phyloP scores from a whole-genome alignment of 2,888 invertebrate species.

The Amiota mariae region DNA sequence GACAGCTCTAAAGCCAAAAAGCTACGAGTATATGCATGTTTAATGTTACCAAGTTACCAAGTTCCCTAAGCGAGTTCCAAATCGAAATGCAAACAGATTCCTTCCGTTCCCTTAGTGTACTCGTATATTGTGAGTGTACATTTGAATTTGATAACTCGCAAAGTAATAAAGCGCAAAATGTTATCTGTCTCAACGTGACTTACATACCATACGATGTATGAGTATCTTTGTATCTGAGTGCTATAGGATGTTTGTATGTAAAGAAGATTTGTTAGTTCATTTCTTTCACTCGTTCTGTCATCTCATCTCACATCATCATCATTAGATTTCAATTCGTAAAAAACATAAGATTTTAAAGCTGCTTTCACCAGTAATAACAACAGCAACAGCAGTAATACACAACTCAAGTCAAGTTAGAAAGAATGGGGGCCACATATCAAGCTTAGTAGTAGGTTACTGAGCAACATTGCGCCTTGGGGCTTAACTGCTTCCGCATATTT shows the following conservation, averaged over 20 bases:
- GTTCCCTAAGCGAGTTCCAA: not conserved
- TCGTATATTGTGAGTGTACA: not conserved
- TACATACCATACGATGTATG: slow-evolving; percentile 40
- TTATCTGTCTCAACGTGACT: slow-evolving; percentile 59
- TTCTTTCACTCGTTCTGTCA: not conserved
- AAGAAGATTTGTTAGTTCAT: not conserved
- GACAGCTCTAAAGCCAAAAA: not conserved
- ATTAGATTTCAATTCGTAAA: not conserved
- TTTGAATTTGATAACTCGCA: slow-evolving; percentile 49
- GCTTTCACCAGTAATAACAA: slow-evolving; percentile 47
- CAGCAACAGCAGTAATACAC: not conserved
- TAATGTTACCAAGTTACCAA: slow-evolving; percentile 13
- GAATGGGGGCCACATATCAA: not conserved
- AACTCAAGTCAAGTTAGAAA: not conserved
- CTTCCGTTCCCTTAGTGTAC: slow-evolving; percentile 22
- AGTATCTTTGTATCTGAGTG: too few relatives aligned
- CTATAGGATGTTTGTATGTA: not conserved
- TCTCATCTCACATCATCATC: not conserved
- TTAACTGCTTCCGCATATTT: slow-evolving; percentile 56
- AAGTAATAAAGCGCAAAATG: slow-evolving; percentile 58
- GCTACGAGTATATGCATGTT: slow-evolving; percentile 19
- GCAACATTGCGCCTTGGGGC: slow-evolving; percentile 40
- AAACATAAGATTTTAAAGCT: slow-evolving; percentile 50
- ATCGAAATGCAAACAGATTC: slow-evolving; percentile 1
- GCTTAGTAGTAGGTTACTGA: not conserved